Conservation (phyloP, 2,113 vertebrate species). For the Megaceryle torquata region DNA sequence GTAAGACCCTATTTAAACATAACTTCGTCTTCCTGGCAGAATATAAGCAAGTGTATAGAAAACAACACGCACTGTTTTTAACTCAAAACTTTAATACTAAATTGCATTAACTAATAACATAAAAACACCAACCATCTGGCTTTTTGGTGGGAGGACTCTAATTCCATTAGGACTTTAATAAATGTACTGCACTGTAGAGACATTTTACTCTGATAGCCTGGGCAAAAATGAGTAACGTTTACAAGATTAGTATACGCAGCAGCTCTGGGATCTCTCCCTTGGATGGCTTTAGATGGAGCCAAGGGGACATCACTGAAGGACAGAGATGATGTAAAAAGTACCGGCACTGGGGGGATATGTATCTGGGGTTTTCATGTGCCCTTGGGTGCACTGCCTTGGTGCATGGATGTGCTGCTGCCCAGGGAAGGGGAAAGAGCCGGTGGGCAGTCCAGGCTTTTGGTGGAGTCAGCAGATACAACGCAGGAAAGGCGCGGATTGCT, state of each 20-base stretch:
- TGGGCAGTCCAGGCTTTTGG: not conserved
- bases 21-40: constrained; percentile 1
- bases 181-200: constrained; percentile 71
- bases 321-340: not conserved
- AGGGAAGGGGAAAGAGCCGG: not conserved
- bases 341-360: not conserved
- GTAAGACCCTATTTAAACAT: not conserved
- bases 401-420: not conserved
- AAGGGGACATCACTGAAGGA: constrained; percentile 56
- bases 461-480: not conserved
- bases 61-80: not conserved
- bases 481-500: not conserved
- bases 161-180: constrained; percentile 77
- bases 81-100: constrained; percentile 45
- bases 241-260: constrained; percentile 52
- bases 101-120: constrained; percentile 53
- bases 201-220: constrained; percentile 70
- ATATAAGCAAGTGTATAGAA: not conserved
- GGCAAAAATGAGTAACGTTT: constrained; percentile 56
- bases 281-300: not conserved
- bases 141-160: constrained; percentile 69
- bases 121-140: constrained; percentile 63
- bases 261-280: not conserved
- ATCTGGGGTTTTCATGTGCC: not conserved
- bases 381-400: not conserved